Evolutionary conservation across 2,113 vertebrate species (phyloP).

Genomic region (Mesocricetus auratus): DNA sequence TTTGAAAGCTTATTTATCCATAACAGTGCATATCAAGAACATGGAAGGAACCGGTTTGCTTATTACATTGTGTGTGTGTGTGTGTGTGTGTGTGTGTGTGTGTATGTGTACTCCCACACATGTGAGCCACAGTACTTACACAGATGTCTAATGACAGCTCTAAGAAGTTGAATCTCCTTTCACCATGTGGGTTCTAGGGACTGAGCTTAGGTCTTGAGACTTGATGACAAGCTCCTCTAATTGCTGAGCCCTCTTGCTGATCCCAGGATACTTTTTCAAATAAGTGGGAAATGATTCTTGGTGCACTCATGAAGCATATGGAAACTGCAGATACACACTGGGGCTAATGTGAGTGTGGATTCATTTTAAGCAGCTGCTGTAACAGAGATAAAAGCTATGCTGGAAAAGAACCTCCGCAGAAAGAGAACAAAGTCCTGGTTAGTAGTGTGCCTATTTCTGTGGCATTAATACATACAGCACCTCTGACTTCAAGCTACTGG

Average conservation of each 20-base stretch:
- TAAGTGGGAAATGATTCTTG: not conserved
- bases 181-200: not conserved
- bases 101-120: not conserved
- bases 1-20: not conserved
- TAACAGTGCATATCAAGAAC: conserved; percentile 9
- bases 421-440: not conserved
- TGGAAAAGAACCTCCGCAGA: not conserved
- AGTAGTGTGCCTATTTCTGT: not conserved
- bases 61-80: not conserved
- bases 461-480: not conserved
- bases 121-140: not conserved
- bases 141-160: too few species aligned
- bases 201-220: not conserved
- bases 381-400: not conserved
- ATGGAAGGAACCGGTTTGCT: not conserved
- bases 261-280: not conserved
- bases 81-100: not conserved
- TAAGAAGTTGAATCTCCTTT: not conserved
- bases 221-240: not conserved
- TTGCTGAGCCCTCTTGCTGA: not conserved
- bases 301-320: not conserved
- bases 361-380: not conserved
- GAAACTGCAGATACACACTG: not conserved
- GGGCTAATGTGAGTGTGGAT: not conserved
- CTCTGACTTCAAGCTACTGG: not conserved